phyloP scores from a whole-genome alignment of 2,888 invertebrate species.

The Pollenia labialis region DNA sequence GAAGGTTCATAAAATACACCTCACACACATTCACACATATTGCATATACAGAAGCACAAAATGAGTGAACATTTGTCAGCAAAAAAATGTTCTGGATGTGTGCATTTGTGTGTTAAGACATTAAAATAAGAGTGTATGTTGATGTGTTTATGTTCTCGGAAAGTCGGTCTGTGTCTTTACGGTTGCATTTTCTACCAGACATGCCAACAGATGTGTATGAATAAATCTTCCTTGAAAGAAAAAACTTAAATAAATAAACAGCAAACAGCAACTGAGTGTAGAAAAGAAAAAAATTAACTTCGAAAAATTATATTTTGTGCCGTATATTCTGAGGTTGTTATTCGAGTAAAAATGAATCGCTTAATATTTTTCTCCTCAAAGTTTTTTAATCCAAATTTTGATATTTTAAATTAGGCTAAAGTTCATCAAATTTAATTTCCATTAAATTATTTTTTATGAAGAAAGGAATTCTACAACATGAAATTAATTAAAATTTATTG shows the following conservation, averaged over 20 bases:
- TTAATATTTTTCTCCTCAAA: too few species aligned
- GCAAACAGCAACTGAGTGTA: conserved; percentile 22
- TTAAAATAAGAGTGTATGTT: conserved; percentile 37
- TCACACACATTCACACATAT: conserved; percentile 22
- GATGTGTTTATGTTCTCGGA: conserved; percentile 21
- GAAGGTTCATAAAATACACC: conserved; percentile 60
- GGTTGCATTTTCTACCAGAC: conserved; percentile 46
- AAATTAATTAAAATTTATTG: too few species aligned
- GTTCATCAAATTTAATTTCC: too few species aligned
- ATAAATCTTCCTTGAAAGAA: conserved; percentile 57
- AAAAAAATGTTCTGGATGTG: conserved; percentile 50
- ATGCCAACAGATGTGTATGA: conserved; percentile 66
- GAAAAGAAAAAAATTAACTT: conserved; percentile 32
- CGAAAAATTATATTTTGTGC: background rate
- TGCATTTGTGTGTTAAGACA: conserved; percentile 52
- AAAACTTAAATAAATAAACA: conserved; percentile 46
- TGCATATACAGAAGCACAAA: background rate
- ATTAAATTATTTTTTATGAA: too few species aligned
- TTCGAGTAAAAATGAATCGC: too few species aligned
- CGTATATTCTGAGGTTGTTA: too few species aligned
- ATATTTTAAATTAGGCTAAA: too few species aligned
- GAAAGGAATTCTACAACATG: too few species aligned
- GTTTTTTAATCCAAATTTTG: too few species aligned
- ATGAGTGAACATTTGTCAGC: conserved; percentile 42
- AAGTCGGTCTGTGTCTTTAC: conserved; percentile 29